These are phyloP conservation scores for Pandion haliaetus DNA, from an alignment of 2,113 vertebrate genomes.

Conservation along the genomic window DNA sequence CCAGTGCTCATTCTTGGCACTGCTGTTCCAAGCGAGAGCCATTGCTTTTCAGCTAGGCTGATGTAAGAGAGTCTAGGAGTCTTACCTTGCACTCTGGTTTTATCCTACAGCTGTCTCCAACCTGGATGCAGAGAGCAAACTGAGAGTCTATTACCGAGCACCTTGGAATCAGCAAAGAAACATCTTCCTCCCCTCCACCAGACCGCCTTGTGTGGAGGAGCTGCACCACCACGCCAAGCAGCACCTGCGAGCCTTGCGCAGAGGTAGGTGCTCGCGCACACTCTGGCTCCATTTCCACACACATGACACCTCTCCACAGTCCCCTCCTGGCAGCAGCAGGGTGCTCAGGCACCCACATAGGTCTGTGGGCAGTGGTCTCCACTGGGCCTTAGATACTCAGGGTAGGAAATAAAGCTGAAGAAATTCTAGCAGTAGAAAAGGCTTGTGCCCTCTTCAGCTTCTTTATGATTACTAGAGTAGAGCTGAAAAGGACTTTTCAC, in stretches of 20 bases:
- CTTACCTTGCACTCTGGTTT: background rate
- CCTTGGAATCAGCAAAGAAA: conserved; percentile 92
- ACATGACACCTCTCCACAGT: accelerated
- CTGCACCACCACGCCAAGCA: conserved; percentile 87
- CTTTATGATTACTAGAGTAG: background rate
- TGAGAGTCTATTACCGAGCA: conserved; percentile 85
- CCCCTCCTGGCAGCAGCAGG: background rate
- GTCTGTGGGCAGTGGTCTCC: background rate
- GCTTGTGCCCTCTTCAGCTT: background rate
- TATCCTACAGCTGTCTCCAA: conserved; percentile 87
- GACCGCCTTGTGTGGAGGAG: conserved; percentile 89
- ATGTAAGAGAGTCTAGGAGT: background rate
- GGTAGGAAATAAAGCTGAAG: background rate
- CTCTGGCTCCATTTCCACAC: accelerated
- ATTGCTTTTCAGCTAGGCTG: background rate
- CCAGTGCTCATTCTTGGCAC: background rate
- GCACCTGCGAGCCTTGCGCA: conserved; percentile 81
- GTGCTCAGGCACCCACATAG: background rate
- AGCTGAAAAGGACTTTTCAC: background rate
- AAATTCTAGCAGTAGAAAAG: background rate
- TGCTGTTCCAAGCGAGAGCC: background rate
- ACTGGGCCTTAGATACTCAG: background rate
- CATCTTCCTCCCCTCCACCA: conserved; percentile 84
- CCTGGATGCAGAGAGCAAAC: conserved; percentile 93
- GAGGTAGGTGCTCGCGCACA: conserved; percentile 70